Percentiles rank a stretch among this genome's conserved stretches.
These are phyloP conservation scores for Diadegma fenestrale DNA, from an alignment of 2,888 invertebrate genomes.

Conservation along the genomic window DNA sequence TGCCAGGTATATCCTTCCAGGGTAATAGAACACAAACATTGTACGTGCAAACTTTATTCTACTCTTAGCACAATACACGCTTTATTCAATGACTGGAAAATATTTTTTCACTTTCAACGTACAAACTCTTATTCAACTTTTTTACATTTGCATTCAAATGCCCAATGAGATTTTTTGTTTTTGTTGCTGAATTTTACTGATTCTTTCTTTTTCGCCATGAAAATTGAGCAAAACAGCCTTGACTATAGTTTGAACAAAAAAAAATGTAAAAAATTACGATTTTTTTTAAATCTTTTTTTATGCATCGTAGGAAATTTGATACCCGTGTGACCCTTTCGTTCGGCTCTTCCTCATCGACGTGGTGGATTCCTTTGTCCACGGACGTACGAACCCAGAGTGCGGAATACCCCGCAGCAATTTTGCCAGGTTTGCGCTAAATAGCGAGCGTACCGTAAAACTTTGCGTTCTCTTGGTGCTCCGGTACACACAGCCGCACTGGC, in stretches of 20 bases:
- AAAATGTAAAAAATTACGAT: background rate
- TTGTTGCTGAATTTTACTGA: no score
- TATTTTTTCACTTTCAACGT: background rate
- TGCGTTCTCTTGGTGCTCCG: conserved; percentile 68
- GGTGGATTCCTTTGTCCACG: background rate
- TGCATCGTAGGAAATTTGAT: background rate
- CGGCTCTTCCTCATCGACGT: background rate
- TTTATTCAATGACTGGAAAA: conserved; percentile 4
- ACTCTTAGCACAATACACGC: conserved; percentile 1
- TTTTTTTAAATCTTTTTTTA: background rate
- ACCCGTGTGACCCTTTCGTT: background rate
- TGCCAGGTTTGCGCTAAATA: conserved; percentile 72
- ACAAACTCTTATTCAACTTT: background rate
- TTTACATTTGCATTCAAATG: no score
- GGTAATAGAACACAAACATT: conserved; percentile 26
- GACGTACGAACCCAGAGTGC: background rate
- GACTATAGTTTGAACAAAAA: background rate
- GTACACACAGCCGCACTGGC: conserved; percentile 29
- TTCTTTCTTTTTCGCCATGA: no score
- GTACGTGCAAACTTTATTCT: conserved; percentile 18
- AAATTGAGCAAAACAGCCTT: no score
- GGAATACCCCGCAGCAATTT: conserved; percentile 65
- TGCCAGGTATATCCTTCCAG: conserved; percentile 45
- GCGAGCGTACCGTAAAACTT: conserved; percentile 72
- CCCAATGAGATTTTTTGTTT: no score